Evolutionary conservation across 2,113 vertebrate species (phyloP), one percentile per base, ranked within the genome.

Genomic region (Setophaga kirtlandii): DNA sequence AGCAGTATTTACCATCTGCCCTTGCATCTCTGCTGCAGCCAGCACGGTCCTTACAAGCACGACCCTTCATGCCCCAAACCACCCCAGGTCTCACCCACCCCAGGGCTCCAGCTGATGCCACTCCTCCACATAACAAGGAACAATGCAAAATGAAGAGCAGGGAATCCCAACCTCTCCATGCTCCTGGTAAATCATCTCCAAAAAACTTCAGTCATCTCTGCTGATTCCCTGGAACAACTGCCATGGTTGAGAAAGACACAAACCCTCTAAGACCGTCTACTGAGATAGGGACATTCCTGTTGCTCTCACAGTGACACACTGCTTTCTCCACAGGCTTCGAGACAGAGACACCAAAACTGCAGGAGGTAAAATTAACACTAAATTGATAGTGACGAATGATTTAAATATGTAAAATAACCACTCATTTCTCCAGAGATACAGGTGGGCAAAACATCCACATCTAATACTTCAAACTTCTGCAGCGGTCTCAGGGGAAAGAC

Each of bases 31-130:
- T 81, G 31, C 46, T 20, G 56, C 64, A 82, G 44, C 21, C 35
- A 21, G 3, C 23, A 14, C 0, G 0, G n/a, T 35, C 47, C 50
- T 49, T 7, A 10, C 1, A 2, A 37, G 17, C 56, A 17, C 11
- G 37, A 11, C 11, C 37, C n/a, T 21, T 80, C 7, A 13, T 4
- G 22, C 25, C 55, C 37, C 71, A 63, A 76, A 47, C 9, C 27
- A 58, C 3, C 17, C 15, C 60, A 31, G 30, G 30, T 18, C 21
- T 35, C 58, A 33, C 11, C 28, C 67, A 58, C 22, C 10, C 62
- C 33, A 11, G 71, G 42, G 31, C 31, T 56, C 56, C 37, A 50
- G 2, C 42, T 17, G 50, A 25, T 24, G 52, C 18, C 9, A 6
- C 35, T 63, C 35, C 37, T 68, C 60, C 33, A 58, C 22, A 39